Base-by-base conservation (phyloP, 2,797 vertebrate genomes). In the Spinus olivaceus region DNA sequence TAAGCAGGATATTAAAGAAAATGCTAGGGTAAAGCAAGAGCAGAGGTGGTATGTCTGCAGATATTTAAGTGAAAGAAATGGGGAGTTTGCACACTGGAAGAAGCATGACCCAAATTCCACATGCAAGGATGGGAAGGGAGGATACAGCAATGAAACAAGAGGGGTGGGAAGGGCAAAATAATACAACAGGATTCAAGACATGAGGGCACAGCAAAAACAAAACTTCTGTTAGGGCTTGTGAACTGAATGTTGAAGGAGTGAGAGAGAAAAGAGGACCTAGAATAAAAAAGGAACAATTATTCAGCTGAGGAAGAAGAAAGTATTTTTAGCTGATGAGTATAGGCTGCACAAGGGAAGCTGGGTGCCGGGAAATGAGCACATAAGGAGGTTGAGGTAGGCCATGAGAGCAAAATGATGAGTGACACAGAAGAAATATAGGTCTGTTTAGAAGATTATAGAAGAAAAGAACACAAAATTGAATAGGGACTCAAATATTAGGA, bases 361-460 rank as follows among this genome's bases (percentile, higher is more conserved):
- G 8, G 1, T 80, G 35, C 23, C 39, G 88, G 50, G 12, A 44
- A 90, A 90, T 24, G 35, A 20, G 32, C 30, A 67, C 32, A 85
- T 80, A 91, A 74, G 11, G 28, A 88, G 32, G 6, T 8, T 61
- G 59, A 87, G 56, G 22, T 59, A 91, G 53, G 17, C 42, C 69
- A 30, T 35, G 19, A 91, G 32, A 83, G 22, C 10, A 83, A 69
- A 90, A 91, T 51, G 80, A 81, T 91, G 94, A 96, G 80, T 92
- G 95, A 94, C 70, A 90, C 8, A 46, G 41, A 76, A 76, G 39
- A 41, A 80, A 92, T 91, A 71, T 57, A 70, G 39, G 9, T 27
- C 30, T 30, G 33, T 81, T 95, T 86, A 76, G 46, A 79, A 66
- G 63, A 95, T 88, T 90, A 90, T 41, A 79, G 47, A 76, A 71